Evolutionary conservation across 2,888 invertebrate genomes (phyloP).

Genomic region (Nemotelus pantherinus): DNA sequence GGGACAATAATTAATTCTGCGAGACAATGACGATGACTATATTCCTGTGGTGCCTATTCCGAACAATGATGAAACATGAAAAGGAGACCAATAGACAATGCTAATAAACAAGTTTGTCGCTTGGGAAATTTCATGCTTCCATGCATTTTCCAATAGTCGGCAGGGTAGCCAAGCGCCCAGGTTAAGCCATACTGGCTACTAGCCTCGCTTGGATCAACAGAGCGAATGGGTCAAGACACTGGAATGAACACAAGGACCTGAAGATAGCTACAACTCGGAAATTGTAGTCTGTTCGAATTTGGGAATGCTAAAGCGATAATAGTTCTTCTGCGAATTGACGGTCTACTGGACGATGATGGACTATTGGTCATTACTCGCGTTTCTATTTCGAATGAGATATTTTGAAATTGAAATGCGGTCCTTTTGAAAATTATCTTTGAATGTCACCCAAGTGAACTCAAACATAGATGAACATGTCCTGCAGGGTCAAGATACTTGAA

Average conservation of each 20-base stretch:
- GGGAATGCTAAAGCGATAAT: constrained; percentile 21
- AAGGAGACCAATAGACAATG: constrained; percentile 25
- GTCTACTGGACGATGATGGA: background rate
- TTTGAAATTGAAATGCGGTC: background rate
- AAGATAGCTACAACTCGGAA: constrained; percentile 14
- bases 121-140: constrained; percentile 41
- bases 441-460: background rate
- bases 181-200: background rate
- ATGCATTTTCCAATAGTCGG: constrained; percentile 36
- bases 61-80: constrained; percentile 33
- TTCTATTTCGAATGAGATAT: too few relatives aligned
- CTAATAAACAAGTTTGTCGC: constrained; percentile 43
- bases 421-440: background rate
- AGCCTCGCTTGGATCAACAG: background rate
- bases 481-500: background rate
- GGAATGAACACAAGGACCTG: background rate
- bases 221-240: constrained; percentile 4
- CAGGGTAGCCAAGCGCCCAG: background rate
- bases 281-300: background rate
- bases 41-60: constrained; percentile 38
- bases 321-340: constrained; percentile 24
- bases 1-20: constrained; percentile 41
- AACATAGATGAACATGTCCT: background rate
- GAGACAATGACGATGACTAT: constrained; percentile 27
- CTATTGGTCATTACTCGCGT: background rate